Percentiles rank a stretch among this genome's conserved stretches.
These are phyloP conservation scores for Phenganax marumi DNA, from an alignment of 92 coral and sea anemone genomes.

Conservation along the genomic window DNA sequence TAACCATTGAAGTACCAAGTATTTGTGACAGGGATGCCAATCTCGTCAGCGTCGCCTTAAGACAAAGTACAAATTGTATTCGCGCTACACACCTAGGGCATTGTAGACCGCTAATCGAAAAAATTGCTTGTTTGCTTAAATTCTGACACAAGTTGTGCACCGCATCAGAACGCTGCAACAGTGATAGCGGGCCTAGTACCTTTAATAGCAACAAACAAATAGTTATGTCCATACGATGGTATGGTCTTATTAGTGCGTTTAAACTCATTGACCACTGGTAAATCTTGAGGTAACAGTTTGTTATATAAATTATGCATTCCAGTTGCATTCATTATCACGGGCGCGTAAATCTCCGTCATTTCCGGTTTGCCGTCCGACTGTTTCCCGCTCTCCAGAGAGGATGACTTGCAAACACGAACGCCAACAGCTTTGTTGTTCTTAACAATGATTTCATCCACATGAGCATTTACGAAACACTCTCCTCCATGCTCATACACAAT, in stretches of 20 bases:
- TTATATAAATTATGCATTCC: conserved; percentile 37
- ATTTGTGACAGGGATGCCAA: conserved; percentile 22
- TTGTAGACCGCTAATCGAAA: too few relatives aligned
- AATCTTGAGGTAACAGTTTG: conserved; percentile 28
- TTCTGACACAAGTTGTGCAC: too few relatives aligned
- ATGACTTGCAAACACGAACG: conserved; percentile 32
- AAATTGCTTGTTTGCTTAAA: too few relatives aligned
- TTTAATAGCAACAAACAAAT: conserved; percentile 27
- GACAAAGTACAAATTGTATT: background rate
- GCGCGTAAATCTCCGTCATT: conserved; percentile 34
- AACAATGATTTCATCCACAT: conserved; percentile 31
- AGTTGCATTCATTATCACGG: conserved; percentile 26
- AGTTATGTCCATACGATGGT: conserved; percentile 33
- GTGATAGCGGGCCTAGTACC: background rate
- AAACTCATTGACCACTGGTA: conserved; percentile 27
- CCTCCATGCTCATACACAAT: conserved; percentile 32
- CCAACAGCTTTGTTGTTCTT: conserved; percentile 25
- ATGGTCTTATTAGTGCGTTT: conserved; percentile 14
- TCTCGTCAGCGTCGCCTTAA: conserved; percentile 24
- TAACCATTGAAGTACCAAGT: conserved; percentile 32
- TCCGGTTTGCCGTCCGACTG: conserved; percentile 27
- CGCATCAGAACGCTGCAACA: too few relatives aligned
- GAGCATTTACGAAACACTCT: conserved; percentile 32
- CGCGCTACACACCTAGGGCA: background rate
- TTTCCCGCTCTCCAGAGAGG: conserved; percentile 31